Conservation (phyloP, 2,797 vertebrate genomes). For the Notolepis coatsorum region DNA sequence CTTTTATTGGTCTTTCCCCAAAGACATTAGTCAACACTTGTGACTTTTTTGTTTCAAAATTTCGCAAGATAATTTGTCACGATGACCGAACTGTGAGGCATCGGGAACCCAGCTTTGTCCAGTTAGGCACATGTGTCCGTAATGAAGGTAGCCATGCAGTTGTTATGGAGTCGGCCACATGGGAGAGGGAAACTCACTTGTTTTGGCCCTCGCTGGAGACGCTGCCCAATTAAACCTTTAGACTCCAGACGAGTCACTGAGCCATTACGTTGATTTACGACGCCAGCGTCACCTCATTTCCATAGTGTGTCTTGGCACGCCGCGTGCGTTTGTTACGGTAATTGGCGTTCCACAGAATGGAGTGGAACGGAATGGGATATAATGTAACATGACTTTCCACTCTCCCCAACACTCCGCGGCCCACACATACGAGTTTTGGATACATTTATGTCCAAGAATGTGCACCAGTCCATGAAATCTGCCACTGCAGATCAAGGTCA, state of each 20-base stretch:
- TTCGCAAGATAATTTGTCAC: not conserved
- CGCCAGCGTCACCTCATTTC: not conserved
- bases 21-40: not conserved
- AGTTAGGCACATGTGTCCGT: not conserved
- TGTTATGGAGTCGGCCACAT: not conserved
- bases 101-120: not conserved
- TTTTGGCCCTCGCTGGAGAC: not conserved
- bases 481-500: no score
- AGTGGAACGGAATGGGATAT: no score
- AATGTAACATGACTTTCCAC: no score
- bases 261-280: not conserved
- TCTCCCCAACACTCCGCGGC: no score
- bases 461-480: no score
- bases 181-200: slow-evolving; percentile 1
- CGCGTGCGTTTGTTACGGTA: no score
- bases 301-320: not conserved
- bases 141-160: not conserved
- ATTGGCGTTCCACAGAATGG: no score
- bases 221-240: not conserved
- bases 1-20: not conserved
- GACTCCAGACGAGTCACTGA: not conserved
- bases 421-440: no score
- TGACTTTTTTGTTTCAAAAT: not conserved
- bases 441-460: no score
- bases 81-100: not conserved